Conservation (phyloP, 2,888 invertebrate species). For the Hypolimnas misippus region DNA sequence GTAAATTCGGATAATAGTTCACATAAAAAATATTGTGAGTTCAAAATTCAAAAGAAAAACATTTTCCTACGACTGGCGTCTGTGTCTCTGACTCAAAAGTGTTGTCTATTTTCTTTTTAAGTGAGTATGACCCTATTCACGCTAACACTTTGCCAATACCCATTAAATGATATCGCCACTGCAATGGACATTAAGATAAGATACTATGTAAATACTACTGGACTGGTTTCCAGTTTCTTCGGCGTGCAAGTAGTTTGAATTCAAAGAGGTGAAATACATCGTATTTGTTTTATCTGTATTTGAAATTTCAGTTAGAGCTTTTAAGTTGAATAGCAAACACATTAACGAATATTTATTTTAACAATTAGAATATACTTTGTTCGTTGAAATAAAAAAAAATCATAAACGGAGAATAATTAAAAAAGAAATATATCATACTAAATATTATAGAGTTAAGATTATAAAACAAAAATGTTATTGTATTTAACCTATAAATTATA, state of each 20-base stretch:
- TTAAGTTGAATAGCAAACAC: slow-evolving; percentile 7
- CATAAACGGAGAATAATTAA: no score
- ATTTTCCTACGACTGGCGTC: not conserved
- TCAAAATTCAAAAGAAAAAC: not conserved
- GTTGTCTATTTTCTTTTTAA: not conserved
- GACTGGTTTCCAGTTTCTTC: slow-evolving; percentile 33
- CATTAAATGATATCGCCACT: slow-evolving; percentile 36
- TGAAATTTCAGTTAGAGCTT: slow-evolving; percentile 18
- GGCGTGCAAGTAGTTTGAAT: slow-evolving; percentile 25
- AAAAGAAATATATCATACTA: no score
- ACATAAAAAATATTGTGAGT: no score
- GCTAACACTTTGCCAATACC: slow-evolving; percentile 30
- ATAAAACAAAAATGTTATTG: no score
- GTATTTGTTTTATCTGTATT: slow-evolving; percentile 29
- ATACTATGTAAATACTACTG: slow-evolving; percentile 35
- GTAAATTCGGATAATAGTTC: not conserved
- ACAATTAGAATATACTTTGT: not conserved
- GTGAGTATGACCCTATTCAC: slow-evolving; percentile 14
- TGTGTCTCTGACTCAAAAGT: not conserved
- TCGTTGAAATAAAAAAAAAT: no score
- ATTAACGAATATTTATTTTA: not conserved
- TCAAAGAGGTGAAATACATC: slow-evolving; percentile 33
- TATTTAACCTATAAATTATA: no score
- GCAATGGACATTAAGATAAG: slow-evolving; percentile 35
- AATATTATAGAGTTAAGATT: no score